These are phyloP conservation scores for Euwallacea similis DNA, from an alignment of 1,140 invertebrate genomes.

Conservation along the genomic window DNA sequence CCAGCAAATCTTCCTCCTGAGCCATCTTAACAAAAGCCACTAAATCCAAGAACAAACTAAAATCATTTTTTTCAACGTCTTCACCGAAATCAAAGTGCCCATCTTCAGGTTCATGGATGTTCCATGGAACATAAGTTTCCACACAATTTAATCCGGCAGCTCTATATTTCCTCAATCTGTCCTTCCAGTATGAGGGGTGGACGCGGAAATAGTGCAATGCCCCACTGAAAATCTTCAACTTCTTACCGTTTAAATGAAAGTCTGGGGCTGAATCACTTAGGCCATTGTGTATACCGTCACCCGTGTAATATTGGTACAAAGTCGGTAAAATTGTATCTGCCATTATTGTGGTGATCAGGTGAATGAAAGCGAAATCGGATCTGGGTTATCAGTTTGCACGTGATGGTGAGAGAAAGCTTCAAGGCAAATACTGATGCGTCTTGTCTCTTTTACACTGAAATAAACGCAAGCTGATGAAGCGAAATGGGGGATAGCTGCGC, in stretches of 20 bases:
- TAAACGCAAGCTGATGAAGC: too few species aligned
- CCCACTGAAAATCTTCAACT: slow-evolving; percentile 58
- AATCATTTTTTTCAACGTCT: slow-evolving; percentile 68
- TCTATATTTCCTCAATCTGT: slow-evolving; percentile 71
- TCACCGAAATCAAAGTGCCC: slow-evolving; percentile 69
- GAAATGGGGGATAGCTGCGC: too few species aligned
- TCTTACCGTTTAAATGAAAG: slow-evolving; percentile 47
- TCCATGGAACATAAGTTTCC: slow-evolving; percentile 95
- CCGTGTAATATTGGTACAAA: slow-evolving; percentile 49
- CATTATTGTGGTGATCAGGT: too few species aligned
- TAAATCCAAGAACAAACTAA: slow-evolving; percentile 60
- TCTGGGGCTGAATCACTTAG: slow-evolving; percentile 43
- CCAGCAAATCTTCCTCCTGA: slow-evolving; percentile 76
- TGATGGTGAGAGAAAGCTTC: too few species aligned
- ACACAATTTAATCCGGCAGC: slow-evolving; percentile 86
- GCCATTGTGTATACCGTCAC: slow-evolving; percentile 43
- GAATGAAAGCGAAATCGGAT: too few species aligned
- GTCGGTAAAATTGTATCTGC: slow-evolving; percentile 40
- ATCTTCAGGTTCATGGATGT: slow-evolving; percentile 73
- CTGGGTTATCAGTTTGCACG: too few species aligned
- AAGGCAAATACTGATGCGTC: too few species aligned
- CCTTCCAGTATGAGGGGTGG: slow-evolving; percentile 62
- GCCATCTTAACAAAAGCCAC: slow-evolving; percentile 77
- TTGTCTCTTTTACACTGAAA: too few species aligned
- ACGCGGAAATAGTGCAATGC: slow-evolving; percentile 92